Conservation (phyloP, 2,797 vertebrate species). For the Diglossa cyanea region DNA sequence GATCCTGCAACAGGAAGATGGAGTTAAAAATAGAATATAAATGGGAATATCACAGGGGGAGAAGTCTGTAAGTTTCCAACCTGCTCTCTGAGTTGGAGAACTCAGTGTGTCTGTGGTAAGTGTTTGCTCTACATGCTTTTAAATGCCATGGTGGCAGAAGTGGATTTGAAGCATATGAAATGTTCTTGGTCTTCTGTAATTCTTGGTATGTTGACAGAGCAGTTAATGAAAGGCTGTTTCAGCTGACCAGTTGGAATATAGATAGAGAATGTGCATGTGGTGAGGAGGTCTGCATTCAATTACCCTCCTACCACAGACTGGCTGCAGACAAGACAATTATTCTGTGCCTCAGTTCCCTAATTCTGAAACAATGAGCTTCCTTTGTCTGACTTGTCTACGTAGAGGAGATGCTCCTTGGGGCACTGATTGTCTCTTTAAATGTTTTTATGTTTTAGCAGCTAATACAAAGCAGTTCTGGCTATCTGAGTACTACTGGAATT, state of each 20-base stretch:
- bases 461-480: background rate
- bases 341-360: constrained; percentile 44
- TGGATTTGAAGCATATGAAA: background rate
- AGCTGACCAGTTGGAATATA: constrained; percentile 45
- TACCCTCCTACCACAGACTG: constrained; percentile 19
- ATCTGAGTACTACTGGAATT: background rate
- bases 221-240: constrained; percentile 56
- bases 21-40: background rate
- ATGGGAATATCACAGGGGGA: background rate
- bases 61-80: background rate
- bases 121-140: background rate
- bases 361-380: constrained; percentile 31
- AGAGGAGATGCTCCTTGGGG: background rate
- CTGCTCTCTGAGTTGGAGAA: background rate
- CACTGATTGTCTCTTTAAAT: background rate
- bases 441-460: background rate
- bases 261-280: constrained; percentile 30
- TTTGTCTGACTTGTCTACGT: constrained; percentile 7
- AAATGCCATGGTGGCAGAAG: constrained; percentile 12
- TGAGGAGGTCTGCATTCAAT: constrained; percentile 49
- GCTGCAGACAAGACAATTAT: constrained; percentile 43
- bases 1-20: background rate
- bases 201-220: constrained; percentile 47
- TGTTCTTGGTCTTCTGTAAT: constrained; percentile 31
- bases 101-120: background rate